Percentiles rank a stretch among this genome's conserved stretches.
phyloP scores from a whole-genome alignment of 2,113 vertebrate species.

The Misgurnus mizolepis region DNA sequence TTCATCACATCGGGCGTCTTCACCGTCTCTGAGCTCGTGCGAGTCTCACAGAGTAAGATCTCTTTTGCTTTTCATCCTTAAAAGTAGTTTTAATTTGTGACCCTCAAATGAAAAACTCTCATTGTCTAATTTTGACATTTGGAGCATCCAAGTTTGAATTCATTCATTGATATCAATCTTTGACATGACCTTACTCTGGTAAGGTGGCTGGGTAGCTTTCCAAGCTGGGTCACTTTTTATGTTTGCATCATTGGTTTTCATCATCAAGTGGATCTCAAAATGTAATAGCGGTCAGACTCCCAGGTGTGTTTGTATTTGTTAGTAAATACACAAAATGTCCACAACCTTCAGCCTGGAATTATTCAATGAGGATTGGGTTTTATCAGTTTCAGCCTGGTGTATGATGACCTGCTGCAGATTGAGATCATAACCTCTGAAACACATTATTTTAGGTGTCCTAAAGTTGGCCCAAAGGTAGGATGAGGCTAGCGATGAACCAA shows the following conservation, averaged over 20 bases:
- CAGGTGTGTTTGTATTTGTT: too few species aligned
- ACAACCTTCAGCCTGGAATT: background rate
- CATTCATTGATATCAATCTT: too few species aligned
- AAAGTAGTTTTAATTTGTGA: too few species aligned
- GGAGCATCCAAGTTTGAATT: too few species aligned
- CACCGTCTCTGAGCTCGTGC: conserved; percentile 95
- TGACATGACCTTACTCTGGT: too few species aligned
- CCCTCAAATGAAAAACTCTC: too few species aligned
- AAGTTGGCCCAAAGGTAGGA: conserved; percentile 7
- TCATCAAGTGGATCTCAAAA: background rate
- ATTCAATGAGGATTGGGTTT: background rate
- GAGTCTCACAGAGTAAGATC: conserved; percentile 97
- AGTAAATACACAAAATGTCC: too few species aligned
- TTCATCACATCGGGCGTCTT: conserved; percentile 98
- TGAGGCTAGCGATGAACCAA: conserved; percentile 20
- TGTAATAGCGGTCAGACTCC: too few species aligned
- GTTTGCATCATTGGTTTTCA: too few species aligned
- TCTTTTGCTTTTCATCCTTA: background rate
- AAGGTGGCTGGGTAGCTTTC: too few species aligned
- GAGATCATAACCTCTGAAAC: background rate
- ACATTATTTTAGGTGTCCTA: background rate
- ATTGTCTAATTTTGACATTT: too few species aligned
- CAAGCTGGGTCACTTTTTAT: too few species aligned
- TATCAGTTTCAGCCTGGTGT: background rate
- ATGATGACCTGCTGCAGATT: background rate